Base-by-base conservation (phyloP, 37 sponge, comb jelly and placozoan species). In the Beroe forskalii region DNA sequence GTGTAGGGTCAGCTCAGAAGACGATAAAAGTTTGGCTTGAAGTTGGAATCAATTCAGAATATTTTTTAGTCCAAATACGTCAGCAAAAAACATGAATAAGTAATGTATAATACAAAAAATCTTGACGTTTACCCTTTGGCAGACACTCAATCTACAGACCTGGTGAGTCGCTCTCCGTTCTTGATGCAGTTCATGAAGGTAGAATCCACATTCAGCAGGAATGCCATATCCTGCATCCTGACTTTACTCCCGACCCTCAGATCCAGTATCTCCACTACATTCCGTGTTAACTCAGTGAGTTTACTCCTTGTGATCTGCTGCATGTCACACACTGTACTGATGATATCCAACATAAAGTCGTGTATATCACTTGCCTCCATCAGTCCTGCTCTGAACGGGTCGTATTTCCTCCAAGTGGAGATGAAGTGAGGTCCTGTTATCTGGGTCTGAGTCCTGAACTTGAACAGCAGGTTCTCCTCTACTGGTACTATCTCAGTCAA, bases 121-220 rank as follows among this genome's bases (percentile, higher is more conserved):
- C n/a, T n/a, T n/a, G n/a, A n/a, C n/a, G n/a, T n/a, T n/a, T n/a
- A n/a, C n/a, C n/a, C n/a, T n/a, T n/a, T n/a, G n/a, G n/a, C n/a
- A n/a, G n/a, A n/a, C n/a, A n/a, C n/a, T n/a, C n/a, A n/a, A n/a
- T n/a, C n/a, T n/a, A n/a, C n/a, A n/a, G n/a, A n/a, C 9, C 75
- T 3, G 1, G 75, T 32, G 14, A 72, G 75, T 36, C 75, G 3
- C 9, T 72, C 75, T 8, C 75, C 75, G 75, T 72, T 72, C 30
- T 72, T 72, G 75, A 72, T 72, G 75, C 75, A 72, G 75, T 72
- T 72, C 75, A 72, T 72, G 40, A 72, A 72, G 39, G 75, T 72
- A 3, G 75, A 72, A 32, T 72, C 75, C 22, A 72, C 75, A 39
- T 72, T 72, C 8, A 72, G 75, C 22, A 72, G 75, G 20, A 72